These are phyloP conservation scores for Odontocerum albicorne DNA, from an alignment of 2,888 invertebrate genomes.

Conservation along the genomic window DNA sequence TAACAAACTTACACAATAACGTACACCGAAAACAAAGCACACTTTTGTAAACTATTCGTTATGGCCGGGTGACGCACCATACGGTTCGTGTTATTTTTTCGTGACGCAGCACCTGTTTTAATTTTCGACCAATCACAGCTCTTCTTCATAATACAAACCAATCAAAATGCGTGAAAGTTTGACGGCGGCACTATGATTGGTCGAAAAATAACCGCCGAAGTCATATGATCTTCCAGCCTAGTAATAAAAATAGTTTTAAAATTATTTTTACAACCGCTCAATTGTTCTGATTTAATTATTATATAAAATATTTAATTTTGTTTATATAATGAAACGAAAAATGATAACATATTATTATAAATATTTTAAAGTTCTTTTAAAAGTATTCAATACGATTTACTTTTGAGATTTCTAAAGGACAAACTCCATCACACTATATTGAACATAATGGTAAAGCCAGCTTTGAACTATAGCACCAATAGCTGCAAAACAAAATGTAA, in stretches of 20 bases:
- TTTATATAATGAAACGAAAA: too few relatives aligned
- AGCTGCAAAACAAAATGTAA: too few relatives aligned
- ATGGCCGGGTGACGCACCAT: conserved; percentile 56
- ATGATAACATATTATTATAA: too few relatives aligned
- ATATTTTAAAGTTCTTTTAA: too few relatives aligned
- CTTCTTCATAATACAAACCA: neutral
- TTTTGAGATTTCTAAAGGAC: too few relatives aligned
- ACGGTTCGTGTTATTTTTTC: conserved; percentile 6
- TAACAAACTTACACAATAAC: conserved; percentile 42
- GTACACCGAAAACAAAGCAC: conserved; percentile 43
- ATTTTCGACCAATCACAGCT: conserved; percentile 20
- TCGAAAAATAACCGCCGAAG: neutral
- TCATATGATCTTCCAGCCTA: neutral
- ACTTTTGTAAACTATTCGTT: conserved; percentile 48
- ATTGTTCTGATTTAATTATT: neutral
- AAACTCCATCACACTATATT: too few relatives aligned
- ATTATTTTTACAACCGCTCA: neutral
- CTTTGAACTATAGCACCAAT: too few relatives aligned
- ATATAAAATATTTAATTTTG: too few relatives aligned
- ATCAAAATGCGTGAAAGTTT: neutral
- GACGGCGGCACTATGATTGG: conserved; percentile 7
- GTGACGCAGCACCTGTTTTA: conserved; percentile 22
- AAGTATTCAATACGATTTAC: too few relatives aligned
- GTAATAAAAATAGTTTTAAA: neutral
- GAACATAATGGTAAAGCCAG: too few relatives aligned